A percentile compares a stretch with the other conserved stretches of the same genome.
phyloP scores from a whole-genome alignment of 1,140 invertebrate genomes.

The Meloidogyne exigua region DNA sequence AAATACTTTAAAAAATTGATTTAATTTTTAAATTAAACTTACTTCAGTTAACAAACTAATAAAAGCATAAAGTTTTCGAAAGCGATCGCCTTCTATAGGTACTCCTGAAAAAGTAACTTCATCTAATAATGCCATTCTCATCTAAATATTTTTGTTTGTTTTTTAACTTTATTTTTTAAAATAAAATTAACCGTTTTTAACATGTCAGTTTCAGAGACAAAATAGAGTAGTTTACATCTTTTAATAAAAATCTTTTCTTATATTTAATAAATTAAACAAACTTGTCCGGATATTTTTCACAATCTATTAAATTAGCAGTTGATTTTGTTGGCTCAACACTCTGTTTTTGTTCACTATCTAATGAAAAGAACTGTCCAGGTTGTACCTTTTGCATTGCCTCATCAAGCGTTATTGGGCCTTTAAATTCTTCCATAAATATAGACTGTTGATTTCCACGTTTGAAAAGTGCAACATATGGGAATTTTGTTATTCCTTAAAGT shows the following conservation, averaged over 20 bases:
- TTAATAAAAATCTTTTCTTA: conserved; percentile 18
- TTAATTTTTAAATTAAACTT: conserved; percentile 15
- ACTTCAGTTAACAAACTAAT: conserved; percentile 57
- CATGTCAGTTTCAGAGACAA: conserved; percentile 63
- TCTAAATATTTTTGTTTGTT: conserved; percentile 3
- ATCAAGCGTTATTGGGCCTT: conserved; percentile 29
- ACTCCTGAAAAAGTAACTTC: conserved; percentile 51
- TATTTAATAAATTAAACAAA: too few relatives aligned
- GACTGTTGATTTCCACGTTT: conserved; percentile 59
- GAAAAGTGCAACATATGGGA: conserved; percentile 61
- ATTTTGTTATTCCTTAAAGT: conserved; percentile 38
- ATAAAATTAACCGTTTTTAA: conserved; percentile 50
- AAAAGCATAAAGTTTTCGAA: conserved; percentile 59
- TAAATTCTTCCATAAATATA: conserved; percentile 50
- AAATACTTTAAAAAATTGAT: conserved; percentile 37
- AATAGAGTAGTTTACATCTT: conserved; percentile 51
- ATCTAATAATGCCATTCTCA: conserved; percentile 53
- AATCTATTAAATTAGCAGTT: conserved; percentile 37
- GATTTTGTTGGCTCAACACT: conserved; percentile 28
- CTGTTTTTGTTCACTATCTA: conserved; percentile 73
- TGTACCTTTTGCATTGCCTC: conserved; percentile 26
- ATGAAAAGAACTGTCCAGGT: conserved; percentile 59
- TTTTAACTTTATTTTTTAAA: not conserved
- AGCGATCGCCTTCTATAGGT: conserved; percentile 52
- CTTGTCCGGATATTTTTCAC: conserved; percentile 41